Evolutionary conservation across 2,888 invertebrate genomes (phyloP), one percentile per base, ranked within the genome.

Genomic region (Willowsia nigromaculata): DNA sequence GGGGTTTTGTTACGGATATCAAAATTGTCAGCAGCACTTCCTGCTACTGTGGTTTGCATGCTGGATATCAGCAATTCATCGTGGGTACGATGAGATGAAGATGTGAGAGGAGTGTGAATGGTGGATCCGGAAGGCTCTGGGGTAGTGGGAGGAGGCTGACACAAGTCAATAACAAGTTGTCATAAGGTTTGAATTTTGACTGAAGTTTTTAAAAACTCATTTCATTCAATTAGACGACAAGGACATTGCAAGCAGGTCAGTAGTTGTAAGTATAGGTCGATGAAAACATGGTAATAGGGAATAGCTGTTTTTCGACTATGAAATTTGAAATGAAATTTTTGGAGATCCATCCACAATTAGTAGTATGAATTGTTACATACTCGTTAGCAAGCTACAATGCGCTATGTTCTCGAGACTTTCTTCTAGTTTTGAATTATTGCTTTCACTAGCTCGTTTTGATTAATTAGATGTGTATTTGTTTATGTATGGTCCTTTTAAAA

Each of bases 31-130:
- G 80, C 68, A 81, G 65, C 86, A 68, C 53, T 80, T 65, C 86
- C 87, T 68, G 83, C 43, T 37, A 83, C 83, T 76, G 82, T 78
- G 7, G 88, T 88, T 83, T 88, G 76, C 88, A 88, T 83, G 88
- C 88, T 50, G 27, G 88, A 88, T 4, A 88, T 88, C 83, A 88
- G 83, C 83, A 88, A 62, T 27, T 88, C 88, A 88, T 88, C 88
- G 83, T 88, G 88, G 53, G 59, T 56, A 88, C 88, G 88, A 76
- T 88, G 88, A 74, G 88, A 88, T 47, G 88, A 76, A 25, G 84
- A 27, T 50, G 84, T 33, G 33, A 37, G 84, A 53, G 43, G 68
- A 84, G 84, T 11, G 30, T 30, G 33, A 68, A 74, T 53, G 27
- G 83, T 85, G 18, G 68, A 43, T 40, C 83, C 83, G 7, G 50